Base-by-base conservation (phyloP, 2,797 vertebrate species). In the Tamandua tetradactyla region DNA sequence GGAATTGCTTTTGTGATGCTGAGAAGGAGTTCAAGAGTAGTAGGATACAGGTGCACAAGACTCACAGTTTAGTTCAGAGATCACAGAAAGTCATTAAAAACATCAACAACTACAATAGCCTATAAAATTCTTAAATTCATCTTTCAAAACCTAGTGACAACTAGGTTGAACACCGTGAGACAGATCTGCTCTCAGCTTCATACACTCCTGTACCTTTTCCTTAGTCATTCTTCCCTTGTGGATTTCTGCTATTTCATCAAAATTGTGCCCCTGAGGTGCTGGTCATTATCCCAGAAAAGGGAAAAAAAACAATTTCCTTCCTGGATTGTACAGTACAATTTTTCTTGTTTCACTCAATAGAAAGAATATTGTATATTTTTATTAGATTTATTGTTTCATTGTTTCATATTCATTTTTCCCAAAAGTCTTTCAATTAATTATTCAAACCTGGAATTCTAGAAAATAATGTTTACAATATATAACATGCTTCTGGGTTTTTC, bases 301-400 rank as follows among this genome's bases (percentile, higher is more conserved):
- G 27, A 2, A 91, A 94, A 59, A 20, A n/a, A n/a, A n/a, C 23
- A 25, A 95, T 97, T 87, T 91, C 83, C 15, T 95, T 92, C 7
- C 27, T 57, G 4, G 94, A 68, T 3, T 96, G 92, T 42, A 62
- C 30, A 47, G 6, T 87, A 12, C 94, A 96, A 27, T 40, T 96
- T 2, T 66, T 83, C 87, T 69, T 91, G 17, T 94, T 92, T n/a
- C n/a, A n/a, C 13, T 72, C 20, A 40, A 23, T 35, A 40, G 69
- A 69, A 64, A 57, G 11, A 64, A 2, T 40, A 40, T 7, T 37
- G 35, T 22, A 3, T 44, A 12, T 59, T 47, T 25, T 47, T 69
- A 32, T 89, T 68, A 55, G 23, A 9, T 2, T 66, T 30, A 23
- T 17, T 47, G 3, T 10, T 61, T 22, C 59, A 32, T 35, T 22